Conservation (phyloP, 2,888 invertebrate genomes). For the Tigriopus californicus region DNA sequence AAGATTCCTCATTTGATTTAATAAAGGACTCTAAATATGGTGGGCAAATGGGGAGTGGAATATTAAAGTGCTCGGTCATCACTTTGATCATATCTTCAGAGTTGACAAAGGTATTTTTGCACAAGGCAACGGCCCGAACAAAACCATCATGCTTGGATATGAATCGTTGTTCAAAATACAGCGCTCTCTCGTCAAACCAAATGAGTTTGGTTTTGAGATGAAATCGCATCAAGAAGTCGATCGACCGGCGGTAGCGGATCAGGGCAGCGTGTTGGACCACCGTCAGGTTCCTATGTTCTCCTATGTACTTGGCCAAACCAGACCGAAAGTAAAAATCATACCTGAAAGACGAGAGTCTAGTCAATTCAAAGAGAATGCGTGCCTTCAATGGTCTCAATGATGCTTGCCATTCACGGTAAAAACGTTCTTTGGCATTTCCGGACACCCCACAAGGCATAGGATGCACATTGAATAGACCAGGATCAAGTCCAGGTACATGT, state of each 20-base stretch:
- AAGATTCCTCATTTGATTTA: constrained; percentile 1
- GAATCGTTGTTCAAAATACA: constrained; percentile 13
- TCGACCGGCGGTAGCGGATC: constrained; percentile 9
- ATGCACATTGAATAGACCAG: background rate
- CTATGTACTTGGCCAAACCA: background rate
- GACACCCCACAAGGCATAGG: background rate
- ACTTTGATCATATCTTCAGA: background rate
- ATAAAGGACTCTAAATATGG: background rate
- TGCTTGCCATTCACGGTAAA: background rate
- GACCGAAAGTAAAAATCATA: constrained; percentile 13
- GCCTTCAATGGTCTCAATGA: too few relatives aligned
- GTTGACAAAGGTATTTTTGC: constrained; percentile 13
- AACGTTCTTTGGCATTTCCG: too few relatives aligned
- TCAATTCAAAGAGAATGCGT: too few relatives aligned
- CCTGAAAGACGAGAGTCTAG: too few relatives aligned
- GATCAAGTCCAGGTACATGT: background rate
- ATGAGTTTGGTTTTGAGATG: background rate
- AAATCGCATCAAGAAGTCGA: constrained; percentile 9
- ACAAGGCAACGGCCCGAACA: constrained; percentile 14
- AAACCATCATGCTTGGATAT: constrained; percentile 9
- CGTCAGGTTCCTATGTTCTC: background rate
- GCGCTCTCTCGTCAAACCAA: constrained; percentile 10
- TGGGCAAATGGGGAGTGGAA: background rate
- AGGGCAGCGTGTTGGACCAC: constrained; percentile 12
- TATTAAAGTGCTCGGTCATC: background rate